Evolutionary conservation across 1,140 invertebrate genomes (phyloP), one percentile per base, ranked within the genome.

Genomic region (Trichogramma pretiosum): DNA sequence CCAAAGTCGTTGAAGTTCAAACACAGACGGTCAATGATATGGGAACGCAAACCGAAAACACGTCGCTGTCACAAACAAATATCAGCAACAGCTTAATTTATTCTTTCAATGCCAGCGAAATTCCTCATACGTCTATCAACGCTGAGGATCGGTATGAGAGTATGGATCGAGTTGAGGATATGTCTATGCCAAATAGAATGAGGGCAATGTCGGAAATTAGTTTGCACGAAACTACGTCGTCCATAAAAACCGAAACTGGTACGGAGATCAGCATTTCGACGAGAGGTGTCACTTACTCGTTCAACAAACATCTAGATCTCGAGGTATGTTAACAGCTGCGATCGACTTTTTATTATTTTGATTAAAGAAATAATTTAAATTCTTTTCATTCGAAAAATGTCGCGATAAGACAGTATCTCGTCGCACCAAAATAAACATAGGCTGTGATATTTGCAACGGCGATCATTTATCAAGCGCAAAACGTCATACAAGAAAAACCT

Each of bases 201-300:
- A 57, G 65, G 36, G 59, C 67, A 5, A 65, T 71, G 65, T 72
- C 70, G 0, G 70, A 72, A 52, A 71, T 72, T 46, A 72, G 70
- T 55, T 55, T 72, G 44, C 68, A 72, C 33, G 70, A 72, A 63
- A 72, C 70, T 40, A 72, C 70, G 17, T 72, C 70, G 28, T 72
- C 70, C 3, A 71, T 71, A 46, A 70, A 67, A 54, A 72, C 70
- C 7, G 70, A 72, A 52, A 71, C 68, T 50, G 70, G 70, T 1
- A 72, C 68, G 4, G 70, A 72, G 53, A 72, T 72, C 18, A 71
- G 67, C 46, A 70, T 72, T 33, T 71, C 70, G 1, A 71, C 67
- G 5, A 55, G 70, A 38, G 70, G 66, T 46, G 61, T 72, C 18
- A 72, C 67, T 21, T 72, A 63, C 42, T 70, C 68, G 1, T 71